Evolutionary conservation across 2,797 vertebrate genomes (phyloP), one percentile per base, ranked within the genome.

Genomic region (Decapterus maruadsi): DNA sequence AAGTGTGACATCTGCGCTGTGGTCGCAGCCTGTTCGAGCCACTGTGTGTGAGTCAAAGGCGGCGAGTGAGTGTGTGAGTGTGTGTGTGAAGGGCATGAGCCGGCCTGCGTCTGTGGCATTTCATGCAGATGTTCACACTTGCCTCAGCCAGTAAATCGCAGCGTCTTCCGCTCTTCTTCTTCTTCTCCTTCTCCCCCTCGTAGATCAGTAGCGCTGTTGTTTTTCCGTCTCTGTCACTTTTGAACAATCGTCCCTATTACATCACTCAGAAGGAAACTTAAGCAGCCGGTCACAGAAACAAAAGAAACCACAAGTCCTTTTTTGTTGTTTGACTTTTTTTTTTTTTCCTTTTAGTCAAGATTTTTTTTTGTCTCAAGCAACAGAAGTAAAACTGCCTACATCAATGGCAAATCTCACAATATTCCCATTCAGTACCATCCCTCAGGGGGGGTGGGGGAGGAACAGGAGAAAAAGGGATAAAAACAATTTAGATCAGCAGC

Each of bases 371-470:
- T 10, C 26, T 85, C 84, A 91, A 93, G 85, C 65, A 90, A 91
- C 68, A 94, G 64, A 89, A 89, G 75, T 87, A 84, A 84, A 91
- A 90, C 83, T 71, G 46, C 90, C 84, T 90, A 93, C 89, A 93
- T 82, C 85, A 89, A 92, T 86, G 89, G 87, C 84, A 90, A 90
- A 87, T 74, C 75, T 79, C 73, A 89, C 83, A 87, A 87, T 68
- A 82, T 86, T 80, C 80, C 82, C 83, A 82, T 87, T 92, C 77
- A 75, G 84, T 84, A 84, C 87, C 78, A 66, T 84, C 74, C 81
- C 79, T 75, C 65, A 4, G 50, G 67, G 59, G 69, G 31, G 50
- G 67, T 57, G 69, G 31, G 26, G 26, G 26, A 26, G 3, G 3
- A 75, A 80, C 54, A 73, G 71, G 80, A 84, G 81, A 26, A 26